Conservation (phyloP, 1,140 invertebrate genomes). For the Drosophila tani region DNA sequence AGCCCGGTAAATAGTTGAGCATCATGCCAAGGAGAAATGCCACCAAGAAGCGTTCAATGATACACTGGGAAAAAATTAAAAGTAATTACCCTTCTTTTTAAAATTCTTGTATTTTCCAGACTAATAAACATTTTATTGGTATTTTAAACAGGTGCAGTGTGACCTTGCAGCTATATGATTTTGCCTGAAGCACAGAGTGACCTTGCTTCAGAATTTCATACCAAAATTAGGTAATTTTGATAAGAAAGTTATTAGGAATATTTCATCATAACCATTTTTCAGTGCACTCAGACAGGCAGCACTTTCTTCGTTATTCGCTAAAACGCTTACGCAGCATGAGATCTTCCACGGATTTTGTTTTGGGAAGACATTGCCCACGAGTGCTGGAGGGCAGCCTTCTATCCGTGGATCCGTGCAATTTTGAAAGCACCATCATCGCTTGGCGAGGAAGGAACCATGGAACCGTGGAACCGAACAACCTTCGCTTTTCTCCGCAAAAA, state of each 20-base stretch:
- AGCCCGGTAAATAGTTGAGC: constrained; percentile 71
- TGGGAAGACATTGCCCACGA: constrained; percentile 27
- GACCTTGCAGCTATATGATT: too few relatives aligned
- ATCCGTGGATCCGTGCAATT: constrained; percentile 30
- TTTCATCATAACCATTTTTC: neutral
- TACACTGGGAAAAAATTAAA: constrained; percentile 3
- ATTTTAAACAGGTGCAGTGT: neutral
- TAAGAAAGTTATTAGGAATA: neutral
- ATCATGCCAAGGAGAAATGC: constrained; percentile 73
- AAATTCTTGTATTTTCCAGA: neutral
- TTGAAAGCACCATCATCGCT: constrained; percentile 35
- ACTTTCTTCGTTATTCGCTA: constrained; percentile 63
- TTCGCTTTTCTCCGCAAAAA: constrained; percentile 26
- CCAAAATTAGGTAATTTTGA: neutral
- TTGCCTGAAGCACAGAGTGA: neutral
- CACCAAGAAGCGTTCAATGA: constrained; percentile 25
- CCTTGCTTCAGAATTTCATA: neutral
- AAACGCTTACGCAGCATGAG: constrained; percentile 80
- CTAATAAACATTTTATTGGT: neutral
- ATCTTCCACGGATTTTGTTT: constrained; percentile 52
- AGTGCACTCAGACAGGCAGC: constrained; percentile 39
- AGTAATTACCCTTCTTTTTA: too few relatives aligned
- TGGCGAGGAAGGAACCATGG: constrained; percentile 26
- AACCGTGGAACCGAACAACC: constrained; percentile 28
- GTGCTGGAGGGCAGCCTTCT: constrained; percentile 47